Evolutionary conservation across 2,113 vertebrate genomes (phyloP), one percentile per base, ranked within the genome.

Genomic region (Scytalopus superciliaris): DNA sequence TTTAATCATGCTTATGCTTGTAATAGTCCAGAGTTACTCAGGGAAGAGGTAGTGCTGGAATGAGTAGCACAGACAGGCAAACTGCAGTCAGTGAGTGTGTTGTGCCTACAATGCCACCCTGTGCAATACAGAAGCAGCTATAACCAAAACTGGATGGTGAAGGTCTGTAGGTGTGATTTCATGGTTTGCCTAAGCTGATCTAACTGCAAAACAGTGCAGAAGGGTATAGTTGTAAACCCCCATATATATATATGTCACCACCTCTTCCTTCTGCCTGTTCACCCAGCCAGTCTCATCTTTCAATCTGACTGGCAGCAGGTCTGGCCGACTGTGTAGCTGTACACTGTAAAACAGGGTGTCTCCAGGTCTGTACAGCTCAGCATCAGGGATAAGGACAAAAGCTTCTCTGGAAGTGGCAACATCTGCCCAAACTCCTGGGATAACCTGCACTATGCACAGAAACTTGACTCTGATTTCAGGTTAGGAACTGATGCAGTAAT

Each of bases 161-260:
- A 7, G 17, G 42, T 7, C 42, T 63, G 14, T 49, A 53, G 19
- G 18, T 67, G 52, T 42, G 44, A 75, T 68, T 78, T 75, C 15
- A 55, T 50, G 40, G 63, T 59, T 53, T 44, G 9, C 30, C 45
- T 73, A 40, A 76, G 25, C 16, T 39, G 19, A 81, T 35, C 25
- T 66, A 55, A 23, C 47, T 33, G 33, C 47, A 84, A 78, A 67
- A 33, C 27, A 37, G 2, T 10, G 30, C 47, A 42, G 47, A 45
- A 81, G 75, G 23, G 52, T 42, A 39, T 19, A 19, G 16, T 2
- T 42, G 25, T n/a, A 35, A 25, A 37, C 12, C 12, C 15, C 11
- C 14, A 62, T 28, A 4, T 6, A 2, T 3, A 6, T 14, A 3
- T 3, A 6, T 14, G 3, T 23, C 59, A 31, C 18, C 23, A 24